Conservation (phyloP, 2,797 vertebrate genomes). For the Sitta carolinensis region DNA sequence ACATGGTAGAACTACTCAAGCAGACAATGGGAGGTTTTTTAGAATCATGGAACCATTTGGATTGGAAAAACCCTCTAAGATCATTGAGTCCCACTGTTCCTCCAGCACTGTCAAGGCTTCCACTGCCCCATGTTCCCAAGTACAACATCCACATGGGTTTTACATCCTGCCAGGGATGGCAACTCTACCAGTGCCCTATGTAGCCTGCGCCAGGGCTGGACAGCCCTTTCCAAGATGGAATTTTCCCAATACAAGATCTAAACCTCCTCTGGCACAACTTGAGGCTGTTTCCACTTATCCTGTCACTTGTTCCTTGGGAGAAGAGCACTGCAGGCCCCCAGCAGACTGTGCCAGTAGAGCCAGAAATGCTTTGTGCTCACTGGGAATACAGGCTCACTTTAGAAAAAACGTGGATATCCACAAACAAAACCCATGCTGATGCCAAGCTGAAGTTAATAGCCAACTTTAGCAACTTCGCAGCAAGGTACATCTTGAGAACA, state of each 20-base stretch:
- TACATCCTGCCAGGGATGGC: background rate
- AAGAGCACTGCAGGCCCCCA: background rate
- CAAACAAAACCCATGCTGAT: background rate
- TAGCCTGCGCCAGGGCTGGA: background rate
- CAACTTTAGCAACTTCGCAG: background rate
- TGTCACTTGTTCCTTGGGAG: background rate
- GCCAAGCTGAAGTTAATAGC: background rate
- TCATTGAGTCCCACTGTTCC: background rate
- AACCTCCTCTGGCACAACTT: background rate
- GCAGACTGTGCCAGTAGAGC: accelerated
- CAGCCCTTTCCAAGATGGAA: background rate
- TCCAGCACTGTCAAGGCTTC: background rate
- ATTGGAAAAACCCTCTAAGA: background rate
- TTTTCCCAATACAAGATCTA: background rate
- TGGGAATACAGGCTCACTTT: background rate
- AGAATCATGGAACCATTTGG: background rate
- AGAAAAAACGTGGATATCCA: background rate
- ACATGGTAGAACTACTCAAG: accelerated
- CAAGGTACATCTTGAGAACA: background rate
- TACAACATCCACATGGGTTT: accelerated
- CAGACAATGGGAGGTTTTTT: accelerated
- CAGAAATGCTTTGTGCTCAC: background rate
- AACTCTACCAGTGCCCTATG: background rate
- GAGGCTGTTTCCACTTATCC: background rate
- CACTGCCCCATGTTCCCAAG: background rate